Evolutionary conservation across 1,140 invertebrate species (phyloP).

Genomic region (Aphelinus certus): DNA sequence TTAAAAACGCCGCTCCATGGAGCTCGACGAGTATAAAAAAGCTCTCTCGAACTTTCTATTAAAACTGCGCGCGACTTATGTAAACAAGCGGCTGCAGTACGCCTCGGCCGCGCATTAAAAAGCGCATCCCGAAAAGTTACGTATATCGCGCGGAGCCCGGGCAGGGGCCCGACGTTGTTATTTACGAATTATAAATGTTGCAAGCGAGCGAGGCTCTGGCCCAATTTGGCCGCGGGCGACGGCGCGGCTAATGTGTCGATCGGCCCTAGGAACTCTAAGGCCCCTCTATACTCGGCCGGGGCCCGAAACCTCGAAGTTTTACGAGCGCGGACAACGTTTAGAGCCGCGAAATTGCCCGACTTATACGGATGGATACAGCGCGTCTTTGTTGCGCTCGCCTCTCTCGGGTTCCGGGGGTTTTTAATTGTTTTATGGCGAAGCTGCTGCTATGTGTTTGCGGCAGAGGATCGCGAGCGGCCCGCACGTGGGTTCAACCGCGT

Average conservation of each 20-base stretch:
- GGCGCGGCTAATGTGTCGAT: slow-evolving; percentile 39
- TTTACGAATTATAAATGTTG: slow-evolving; percentile 61
- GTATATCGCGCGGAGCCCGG: slow-evolving; percentile 26
- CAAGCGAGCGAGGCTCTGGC: slow-evolving; percentile 24
- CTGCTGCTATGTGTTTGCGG: too few species aligned
- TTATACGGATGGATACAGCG: neutral
- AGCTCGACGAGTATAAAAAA: neutral
- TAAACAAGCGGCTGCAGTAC: slow-evolving; percentile 23
- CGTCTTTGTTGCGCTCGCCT: neutral
- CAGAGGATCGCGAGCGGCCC: too few species aligned
- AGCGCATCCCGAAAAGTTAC: slow-evolving; percentile 18
- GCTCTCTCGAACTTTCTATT: slow-evolving; percentile 26
- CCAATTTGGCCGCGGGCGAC: slow-evolving; percentile 46
- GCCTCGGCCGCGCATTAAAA: neutral
- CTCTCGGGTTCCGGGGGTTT: slow-evolving; percentile 4
- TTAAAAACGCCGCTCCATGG: too few species aligned
- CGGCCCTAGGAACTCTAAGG: slow-evolving; percentile 43
- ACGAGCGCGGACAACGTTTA: neutral
- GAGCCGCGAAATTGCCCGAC: slow-evolving; percentile 17
- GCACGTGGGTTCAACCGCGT: too few species aligned
- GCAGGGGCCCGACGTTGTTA: slow-evolving; percentile 49
- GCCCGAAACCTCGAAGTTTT: neutral
- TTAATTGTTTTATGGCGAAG: slow-evolving; percentile 6
- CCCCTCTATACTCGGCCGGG: too few species aligned
- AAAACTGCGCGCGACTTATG: slow-evolving; percentile 19